These are phyloP conservation scores for Melanotaenia trifasciata DNA, from an alignment of 2,797 vertebrate species.

Conservation along the genomic window DNA sequence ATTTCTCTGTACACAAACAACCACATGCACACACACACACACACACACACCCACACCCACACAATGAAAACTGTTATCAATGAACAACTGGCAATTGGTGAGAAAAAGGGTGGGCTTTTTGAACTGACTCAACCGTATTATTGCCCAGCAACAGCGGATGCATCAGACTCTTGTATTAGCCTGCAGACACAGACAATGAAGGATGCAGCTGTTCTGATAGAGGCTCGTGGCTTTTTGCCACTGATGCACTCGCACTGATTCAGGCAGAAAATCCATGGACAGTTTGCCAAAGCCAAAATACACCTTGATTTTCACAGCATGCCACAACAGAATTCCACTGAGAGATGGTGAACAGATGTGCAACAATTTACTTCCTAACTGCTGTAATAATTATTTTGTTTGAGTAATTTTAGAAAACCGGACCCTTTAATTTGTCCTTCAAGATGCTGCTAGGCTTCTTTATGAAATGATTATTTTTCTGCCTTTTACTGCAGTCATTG, in stretches of 20 bases:
- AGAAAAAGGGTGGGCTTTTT: conserved; percentile 14
- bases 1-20: conserved; percentile 19
- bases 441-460: neutral
- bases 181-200: conserved; percentile 56
- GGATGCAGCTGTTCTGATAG: conserved; percentile 54
- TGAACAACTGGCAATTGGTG: conserved; percentile 28
- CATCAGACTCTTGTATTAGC: conserved; percentile 44
- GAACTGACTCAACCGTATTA: conserved; percentile 24
- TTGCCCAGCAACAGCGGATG: conserved; percentile 36
- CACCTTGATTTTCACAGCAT: conserved; percentile 45
- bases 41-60: neutral
- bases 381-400: conserved; percentile 1
- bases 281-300: conserved; percentile 49
- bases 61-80: conserved; percentile 23
- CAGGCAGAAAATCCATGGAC: conserved; percentile 43
- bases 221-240: conserved; percentile 65
- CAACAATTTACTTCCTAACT: conserved; percentile 4
- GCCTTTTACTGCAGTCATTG: conserved; percentile 5
- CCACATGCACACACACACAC: conserved; percentile 2
- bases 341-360: neutral
- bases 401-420: neutral
- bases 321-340: neutral
- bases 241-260: conserved; percentile 73
- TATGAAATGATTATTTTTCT: neutral
- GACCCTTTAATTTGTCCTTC: neutral